Conservation (phyloP, 2,113 vertebrate species). For the Peromyscus californicus region DNA sequence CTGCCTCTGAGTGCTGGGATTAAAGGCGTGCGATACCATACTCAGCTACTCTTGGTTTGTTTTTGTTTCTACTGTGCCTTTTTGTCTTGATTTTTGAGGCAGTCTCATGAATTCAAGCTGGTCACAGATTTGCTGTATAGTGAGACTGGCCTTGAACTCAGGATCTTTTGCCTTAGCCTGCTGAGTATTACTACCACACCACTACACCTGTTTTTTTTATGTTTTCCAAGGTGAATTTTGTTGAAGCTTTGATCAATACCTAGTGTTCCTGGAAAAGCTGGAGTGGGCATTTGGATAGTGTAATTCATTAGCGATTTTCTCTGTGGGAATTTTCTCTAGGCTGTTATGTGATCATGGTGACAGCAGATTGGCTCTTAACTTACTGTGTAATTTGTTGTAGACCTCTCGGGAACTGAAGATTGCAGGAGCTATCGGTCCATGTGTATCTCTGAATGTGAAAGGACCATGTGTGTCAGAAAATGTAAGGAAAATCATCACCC, state of each 20-base stretch:
- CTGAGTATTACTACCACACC: neutral
- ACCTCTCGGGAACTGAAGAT: slow-evolving; percentile 97
- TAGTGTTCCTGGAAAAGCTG: neutral
- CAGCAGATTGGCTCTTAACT: slow-evolving; percentile 36
- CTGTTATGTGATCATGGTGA: neutral
- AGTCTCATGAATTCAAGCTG: neutral
- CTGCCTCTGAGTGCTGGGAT: neutral
- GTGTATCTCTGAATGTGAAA: slow-evolving; percentile 95
- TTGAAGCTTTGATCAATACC: neutral
- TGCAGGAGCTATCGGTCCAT: slow-evolving; percentile 95
- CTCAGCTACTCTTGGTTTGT: neutral
- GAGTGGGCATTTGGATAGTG: neutral
- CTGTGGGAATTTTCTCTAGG: neutral
- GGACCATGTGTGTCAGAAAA: slow-evolving; percentile 95
- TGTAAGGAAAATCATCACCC: slow-evolving; percentile 87
- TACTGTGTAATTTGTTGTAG: slow-evolving; percentile 84
- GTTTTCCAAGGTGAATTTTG: neutral
- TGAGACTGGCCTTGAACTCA: neutral
- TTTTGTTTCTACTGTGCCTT: neutral
- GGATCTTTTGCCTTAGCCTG: neutral
- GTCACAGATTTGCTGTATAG: neutral
- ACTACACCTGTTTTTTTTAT: neutral
- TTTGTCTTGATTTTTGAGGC: neutral
- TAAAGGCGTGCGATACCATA: neutral
- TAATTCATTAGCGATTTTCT: neutral